Conservation (phyloP, 2,888 invertebrate species). For the Aphodius sticticus region DNA sequence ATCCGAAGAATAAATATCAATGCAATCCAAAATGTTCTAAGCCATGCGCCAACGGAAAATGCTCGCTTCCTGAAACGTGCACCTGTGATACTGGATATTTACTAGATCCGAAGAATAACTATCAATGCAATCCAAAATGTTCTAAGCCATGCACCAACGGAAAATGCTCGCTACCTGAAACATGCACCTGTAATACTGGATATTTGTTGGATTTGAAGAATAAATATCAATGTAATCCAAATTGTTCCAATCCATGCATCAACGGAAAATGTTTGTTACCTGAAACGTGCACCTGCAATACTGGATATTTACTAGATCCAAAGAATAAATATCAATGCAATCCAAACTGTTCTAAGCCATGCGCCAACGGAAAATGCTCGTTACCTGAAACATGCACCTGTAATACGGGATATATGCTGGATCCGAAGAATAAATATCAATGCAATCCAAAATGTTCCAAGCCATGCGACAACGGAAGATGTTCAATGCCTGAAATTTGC, state of each 20-base stretch:
- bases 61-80: slow-evolving; percentile 39
- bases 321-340: slow-evolving; percentile 37
- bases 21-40: slow-evolving; percentile 38
- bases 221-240: slow-evolving; percentile 39
- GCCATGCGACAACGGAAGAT: slow-evolving; percentile 41
- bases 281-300: slow-evolving; percentile 36
- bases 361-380: slow-evolving; percentile 38
- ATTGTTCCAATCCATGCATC: slow-evolving; percentile 37
- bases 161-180: slow-evolving; percentile 37
- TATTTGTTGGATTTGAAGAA: slow-evolving; percentile 29
- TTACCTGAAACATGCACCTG: slow-evolving; percentile 40
- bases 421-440: slow-evolving; percentile 34
- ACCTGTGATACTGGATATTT: slow-evolving; percentile 36
- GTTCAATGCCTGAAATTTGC: slow-evolving; percentile 50
- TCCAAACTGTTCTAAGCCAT: slow-evolving; percentile 38
- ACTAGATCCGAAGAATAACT: slow-evolving; percentile 35
- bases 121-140: slow-evolving; percentile 38
- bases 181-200: slow-evolving; percentile 35
- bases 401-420: slow-evolving; percentile 30
- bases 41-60: slow-evolving; percentile 40
- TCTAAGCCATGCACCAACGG: slow-evolving; percentile 38
- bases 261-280: slow-evolving; percentile 41
- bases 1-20: slow-evolving; percentile 34
- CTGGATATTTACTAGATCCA: slow-evolving; percentile 33
- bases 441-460: slow-evolving; percentile 49